Base-by-base conservation (phyloP, 2,888 invertebrate species). In the Cistogaster globosa region DNA sequence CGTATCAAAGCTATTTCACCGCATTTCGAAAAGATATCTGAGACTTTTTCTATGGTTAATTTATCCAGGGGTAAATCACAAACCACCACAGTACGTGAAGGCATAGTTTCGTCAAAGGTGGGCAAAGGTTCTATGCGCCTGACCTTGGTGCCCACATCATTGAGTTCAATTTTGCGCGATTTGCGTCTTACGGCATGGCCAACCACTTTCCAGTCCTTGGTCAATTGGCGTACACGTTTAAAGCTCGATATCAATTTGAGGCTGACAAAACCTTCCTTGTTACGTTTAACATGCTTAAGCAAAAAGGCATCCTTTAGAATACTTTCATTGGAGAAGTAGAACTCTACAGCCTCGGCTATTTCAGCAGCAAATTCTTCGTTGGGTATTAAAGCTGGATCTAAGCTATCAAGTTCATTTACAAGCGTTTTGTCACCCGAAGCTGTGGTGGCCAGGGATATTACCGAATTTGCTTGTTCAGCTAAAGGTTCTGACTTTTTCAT, bases 281-380 rank as follows among this genome's bases (percentile, higher is more conserved):
- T 98, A 74, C 98, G 94, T 78, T 97, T 95, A 26, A 98, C 98
- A 91, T 98, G 98, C 92, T 99, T 99, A 86, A 98, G 93, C 62
- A 99, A 94, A 93, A 99, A 99, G 16, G 98, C 98, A 91, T 99
- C 98, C 92, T 98, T 98, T 5, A 97, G 95, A 88, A 99, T 97
- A 92, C 98, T 98, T 69, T 97, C 97, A 91, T 99, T 98, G 84
- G 98, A 97, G 93, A 99, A 98, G 93, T 98, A 98, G 91, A 97
- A 98, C 93, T 99, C 98, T 32, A 98, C 98, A 91, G 97, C 97
- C 63, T 96, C 94, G 68, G 96, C 95, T 88, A 98, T 97, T 89
- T 96, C 95, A 85, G 95, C 94, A 14, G 96, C 95, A 45, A 97
- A 92, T 88, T 97, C 97, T 6, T 96, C 96, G 87, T 95, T 95